Conservation (phyloP, 2,797 vertebrate genomes). For the Harpagifer antarcticus region DNA sequence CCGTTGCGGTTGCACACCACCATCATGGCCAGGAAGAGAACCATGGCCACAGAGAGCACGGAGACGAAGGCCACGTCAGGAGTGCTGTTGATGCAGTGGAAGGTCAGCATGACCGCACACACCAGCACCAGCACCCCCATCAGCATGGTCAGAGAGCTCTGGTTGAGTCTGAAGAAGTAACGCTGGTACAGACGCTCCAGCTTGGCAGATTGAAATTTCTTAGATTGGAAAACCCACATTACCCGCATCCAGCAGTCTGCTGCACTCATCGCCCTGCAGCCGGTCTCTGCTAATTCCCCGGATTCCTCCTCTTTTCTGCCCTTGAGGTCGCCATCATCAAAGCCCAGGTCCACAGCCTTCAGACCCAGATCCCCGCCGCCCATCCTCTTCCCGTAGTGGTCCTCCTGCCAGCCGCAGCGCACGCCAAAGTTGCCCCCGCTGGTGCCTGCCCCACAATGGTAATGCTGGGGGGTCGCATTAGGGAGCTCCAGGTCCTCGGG, state of each 20-base stretch:
- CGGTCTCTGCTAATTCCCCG: slow-evolving; percentile 68
- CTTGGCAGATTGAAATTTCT: slow-evolving; percentile 94
- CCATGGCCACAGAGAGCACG: slow-evolving; percentile 88
- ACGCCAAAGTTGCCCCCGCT: slow-evolving; percentile 82
- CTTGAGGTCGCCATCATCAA: slow-evolving; percentile 90
- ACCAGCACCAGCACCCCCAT: slow-evolving; percentile 96
- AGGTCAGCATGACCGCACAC: slow-evolving; percentile 90
- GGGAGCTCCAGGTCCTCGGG: slow-evolving; percentile 85
- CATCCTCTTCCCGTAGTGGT: slow-evolving; percentile 91
- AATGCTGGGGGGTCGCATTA: slow-evolving; percentile 74
- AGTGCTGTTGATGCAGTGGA: slow-evolving; percentile 86
- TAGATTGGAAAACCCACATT: slow-evolving; percentile 92
- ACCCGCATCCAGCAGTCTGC: slow-evolving; percentile 87
- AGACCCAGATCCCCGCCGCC: slow-evolving; percentile 83
- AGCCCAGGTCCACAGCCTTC: slow-evolving; percentile 88
- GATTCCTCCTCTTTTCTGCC: slow-evolving; percentile 75
- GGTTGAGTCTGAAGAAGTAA: slow-evolving; percentile 98
- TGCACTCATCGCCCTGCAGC: slow-evolving; percentile 68
- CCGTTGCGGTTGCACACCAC: slow-evolving; percentile 95
- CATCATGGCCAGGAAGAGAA: slow-evolving; percentile 92
- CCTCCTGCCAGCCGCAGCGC: slow-evolving; percentile 95
- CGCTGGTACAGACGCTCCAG: slow-evolving; percentile 97
- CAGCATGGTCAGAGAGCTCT: slow-evolving; percentile 96
- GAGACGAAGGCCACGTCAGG: slow-evolving; percentile 82
- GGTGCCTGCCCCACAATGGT: slow-evolving; percentile 70